Evolutionary conservation across 2,888 invertebrate genomes (phyloP), one percentile per base, ranked within the genome.

Genomic region (Halictus ligatus): DNA sequence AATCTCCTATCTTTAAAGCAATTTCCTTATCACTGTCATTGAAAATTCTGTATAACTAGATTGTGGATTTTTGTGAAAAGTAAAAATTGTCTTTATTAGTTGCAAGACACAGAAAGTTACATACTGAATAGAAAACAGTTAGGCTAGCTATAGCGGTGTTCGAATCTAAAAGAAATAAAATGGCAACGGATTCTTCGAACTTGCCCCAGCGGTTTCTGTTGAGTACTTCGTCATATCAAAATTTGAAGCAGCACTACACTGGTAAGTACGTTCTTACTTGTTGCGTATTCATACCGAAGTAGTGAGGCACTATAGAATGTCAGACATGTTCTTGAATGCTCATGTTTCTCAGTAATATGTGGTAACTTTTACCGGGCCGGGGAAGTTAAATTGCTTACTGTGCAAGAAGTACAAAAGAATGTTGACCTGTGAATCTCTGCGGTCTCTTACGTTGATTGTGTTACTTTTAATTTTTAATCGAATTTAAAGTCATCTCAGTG

Each of bases 201-300:
- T 71, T 43, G 21, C 10, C 13, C 21, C 12, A 43, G 71, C 2
- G 43, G 43, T 71, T 71, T n/a, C 71, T 13, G n/a, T 71, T 12
- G 71, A 71, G n/a, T 21, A n/a, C n/a, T 1, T n/a, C n/a, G 71
- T 2, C n/a, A 71, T 71, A 43, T 71, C 71, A 71, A 71, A 43
- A 71, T 71, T 71, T 43, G 43, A 71, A 71, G 43, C 43, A 43
- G 71, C 40, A 60, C 60, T 75, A 43, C 29, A 18, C 29, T 8
- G 12, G 12, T 12, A 60, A 75, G 43, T 46, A 75, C 46, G 18
- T 40, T 21, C 60, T 46, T 71, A 43, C 71, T 71, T 71, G 43
- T 71, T 43, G 43, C 21, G 43, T 71, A 43, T 71, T 71, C 40
- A n/a, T 71, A 43, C 43, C 13, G 43, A 43, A 75, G 75, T 75